These are phyloP conservation scores for Aleiodes leptofemur DNA, from an alignment of 2,888 invertebrate genomes.

Conservation along the genomic window DNA sequence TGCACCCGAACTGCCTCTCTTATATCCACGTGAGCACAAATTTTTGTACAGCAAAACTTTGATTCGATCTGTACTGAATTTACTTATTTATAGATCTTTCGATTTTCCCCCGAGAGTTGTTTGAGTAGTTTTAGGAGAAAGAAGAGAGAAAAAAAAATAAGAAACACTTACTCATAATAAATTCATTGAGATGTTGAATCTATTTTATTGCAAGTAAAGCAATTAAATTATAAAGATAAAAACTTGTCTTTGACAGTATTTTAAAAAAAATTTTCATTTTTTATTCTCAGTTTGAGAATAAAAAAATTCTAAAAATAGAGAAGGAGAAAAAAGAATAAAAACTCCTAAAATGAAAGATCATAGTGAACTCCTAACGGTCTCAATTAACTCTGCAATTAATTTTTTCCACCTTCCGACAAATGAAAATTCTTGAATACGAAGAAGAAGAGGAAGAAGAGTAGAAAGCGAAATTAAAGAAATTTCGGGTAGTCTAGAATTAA, in stretches of 20 bases:
- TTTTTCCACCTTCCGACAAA: background rate
- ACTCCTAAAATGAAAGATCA: no score
- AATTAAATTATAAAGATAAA: no score
- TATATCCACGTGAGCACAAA: slow-evolving; percentile 40
- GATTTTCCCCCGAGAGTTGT: slow-evolving; percentile 15
- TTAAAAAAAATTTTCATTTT: no score
- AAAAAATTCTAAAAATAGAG: no score
- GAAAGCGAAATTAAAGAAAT: background rate
- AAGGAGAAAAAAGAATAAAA: no score
- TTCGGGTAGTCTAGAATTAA: background rate
- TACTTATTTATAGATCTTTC: slow-evolving; percentile 41
- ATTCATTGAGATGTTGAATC: no score
- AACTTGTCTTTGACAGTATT: no score
- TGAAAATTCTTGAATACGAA: background rate
- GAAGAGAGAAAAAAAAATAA: background rate
- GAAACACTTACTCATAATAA: background rate
- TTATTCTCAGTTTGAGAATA: no score
- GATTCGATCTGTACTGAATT: slow-evolving; percentile 41
- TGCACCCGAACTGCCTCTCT: slow-evolving; percentile 54
- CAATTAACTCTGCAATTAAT: background rate
- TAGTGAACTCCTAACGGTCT: background rate
- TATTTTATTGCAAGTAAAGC: no score
- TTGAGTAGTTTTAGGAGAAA: background rate
- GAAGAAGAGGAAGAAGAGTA: no score
- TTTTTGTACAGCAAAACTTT: slow-evolving; percentile 37